These are phyloP conservation scores for Eubasilissa regina DNA, from an alignment of 1,140 invertebrate genomes.

Conservation along the genomic window DNA sequence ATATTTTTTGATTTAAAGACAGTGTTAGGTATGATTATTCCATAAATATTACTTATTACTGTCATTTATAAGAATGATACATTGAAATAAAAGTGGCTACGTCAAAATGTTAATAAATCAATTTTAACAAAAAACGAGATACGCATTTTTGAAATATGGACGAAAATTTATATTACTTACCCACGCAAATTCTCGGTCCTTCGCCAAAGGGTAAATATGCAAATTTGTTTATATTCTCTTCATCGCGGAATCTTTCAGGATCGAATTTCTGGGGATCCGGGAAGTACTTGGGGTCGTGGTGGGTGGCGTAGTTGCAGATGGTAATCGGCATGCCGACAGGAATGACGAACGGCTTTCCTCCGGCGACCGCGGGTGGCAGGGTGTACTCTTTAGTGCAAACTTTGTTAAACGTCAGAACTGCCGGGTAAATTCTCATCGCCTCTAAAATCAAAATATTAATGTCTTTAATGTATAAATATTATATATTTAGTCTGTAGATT, in stretches of 20 bases:
- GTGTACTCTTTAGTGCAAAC: constrained; percentile 45
- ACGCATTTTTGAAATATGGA: too few relatives aligned
- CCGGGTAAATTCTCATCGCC: constrained; percentile 47
- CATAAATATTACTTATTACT: too few relatives aligned
- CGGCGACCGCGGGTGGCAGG: constrained; percentile 41
- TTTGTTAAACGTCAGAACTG: constrained; percentile 38
- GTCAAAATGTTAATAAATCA: too few relatives aligned
- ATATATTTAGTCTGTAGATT: too few relatives aligned
- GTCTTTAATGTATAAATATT: too few relatives aligned
- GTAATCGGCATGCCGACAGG: constrained; percentile 62
- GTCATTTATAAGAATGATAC: too few relatives aligned
- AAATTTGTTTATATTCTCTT: constrained; percentile 63
- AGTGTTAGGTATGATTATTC: too few relatives aligned
- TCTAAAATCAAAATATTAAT: constrained; percentile 46
- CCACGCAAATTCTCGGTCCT: constrained; percentile 70
- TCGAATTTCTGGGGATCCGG: constrained; percentile 75
- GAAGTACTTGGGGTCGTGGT: constrained; percentile 69
- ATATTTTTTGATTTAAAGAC: too few relatives aligned
- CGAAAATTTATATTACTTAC: too few relatives aligned
- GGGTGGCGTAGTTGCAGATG: constrained; percentile 61
- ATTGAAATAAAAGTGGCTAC: too few relatives aligned
- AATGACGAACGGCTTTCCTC: constrained; percentile 54
- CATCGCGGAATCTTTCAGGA: constrained; percentile 74
- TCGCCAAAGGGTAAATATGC: constrained; percentile 74
- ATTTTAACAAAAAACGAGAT: too few relatives aligned